Evolutionary conservation across 1,140 invertebrate genomes (phyloP).

Genomic region (Macrotrachela quadricornifera): DNA sequence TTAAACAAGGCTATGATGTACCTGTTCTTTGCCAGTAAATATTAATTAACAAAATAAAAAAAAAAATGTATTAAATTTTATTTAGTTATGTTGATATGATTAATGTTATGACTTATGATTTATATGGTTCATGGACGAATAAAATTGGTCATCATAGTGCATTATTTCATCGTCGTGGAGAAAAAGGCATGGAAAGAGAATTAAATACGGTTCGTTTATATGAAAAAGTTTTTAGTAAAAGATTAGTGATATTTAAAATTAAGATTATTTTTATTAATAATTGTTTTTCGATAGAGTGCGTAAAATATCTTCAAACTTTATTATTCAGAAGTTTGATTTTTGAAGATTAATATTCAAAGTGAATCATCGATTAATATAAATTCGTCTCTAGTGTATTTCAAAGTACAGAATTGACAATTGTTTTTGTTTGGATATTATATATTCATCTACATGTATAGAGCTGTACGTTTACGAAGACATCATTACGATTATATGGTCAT

Average conservation of each 20-base stretch:
- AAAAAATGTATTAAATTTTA: neutral
- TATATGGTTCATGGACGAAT: conserved; percentile 8
- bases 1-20: conserved; percentile 77
- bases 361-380: no score
- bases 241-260: neutral
- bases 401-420: no score
- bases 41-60: neutral
- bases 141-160: conserved; percentile 9
- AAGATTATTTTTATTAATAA: no score
- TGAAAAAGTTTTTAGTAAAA: neutral
- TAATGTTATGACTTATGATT: conserved; percentile 10
- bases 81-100: conserved; percentile 8
- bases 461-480: no score
- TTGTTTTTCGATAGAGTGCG: no score
- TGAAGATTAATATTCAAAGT: no score
- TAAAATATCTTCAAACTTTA: no score
- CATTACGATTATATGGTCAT: no score
- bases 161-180: neutral
- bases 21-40: conserved; percentile 36
- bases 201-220: conserved; percentile 1
- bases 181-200: conserved; percentile 3
- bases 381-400: no score
- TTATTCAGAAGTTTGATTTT: no score
- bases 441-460: no score
- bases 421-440: no score